Evolutionary conservation across 2,113 vertebrate genomes (phyloP), one percentile per base, ranked within the genome.

Genomic region (Gymnogyps californianus): DNA sequence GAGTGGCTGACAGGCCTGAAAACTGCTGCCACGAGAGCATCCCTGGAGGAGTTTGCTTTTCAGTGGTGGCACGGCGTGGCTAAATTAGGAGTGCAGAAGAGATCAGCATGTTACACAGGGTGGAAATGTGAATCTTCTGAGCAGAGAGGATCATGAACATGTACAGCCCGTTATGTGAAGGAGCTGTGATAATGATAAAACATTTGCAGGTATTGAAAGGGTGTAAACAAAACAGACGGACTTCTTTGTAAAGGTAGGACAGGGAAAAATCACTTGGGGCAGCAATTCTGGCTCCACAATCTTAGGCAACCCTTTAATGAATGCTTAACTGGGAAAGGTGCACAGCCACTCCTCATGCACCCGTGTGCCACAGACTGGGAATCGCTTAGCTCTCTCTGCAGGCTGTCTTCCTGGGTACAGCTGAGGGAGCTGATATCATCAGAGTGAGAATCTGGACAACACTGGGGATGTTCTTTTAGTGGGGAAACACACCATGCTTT

Each of bases 91-190:
- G 24, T 7, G n/a, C 38, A 46, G 59, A 49, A 29, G 61, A 61
- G 34, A 7, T 65, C 38, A 28, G 6, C 1, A 0, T 24, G 15
- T n/a, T 44, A 3, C 36, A 10, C 25, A 12, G 44, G 7, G 32
- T 78, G 52, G 58, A 32, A 84, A 46, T 9, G n/a, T 18, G 90
- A 54, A 6, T 87, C 64, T 61, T n/a, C 46, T 64, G 70, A 76
- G 47, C 57, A 61, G 55, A 77, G 72, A 29, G 61, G 8, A 20
- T 49, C 1, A 0, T 40, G 59, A 61, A 13, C 57, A 11, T 10
- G 3, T 21, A 26, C 28, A 87, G 38, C 28, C 34, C 22, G 11
- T 0, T 2, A 6, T 16, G 24, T 51, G 52, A 67, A n/a, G 26
- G 57, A 71, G 36, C 28, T 82, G 52, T 59, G 61, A 9, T 58